Evolutionary conservation across 2,113 vertebrate genomes (phyloP).

Genomic region (Gorsachius goisagi): DNA sequence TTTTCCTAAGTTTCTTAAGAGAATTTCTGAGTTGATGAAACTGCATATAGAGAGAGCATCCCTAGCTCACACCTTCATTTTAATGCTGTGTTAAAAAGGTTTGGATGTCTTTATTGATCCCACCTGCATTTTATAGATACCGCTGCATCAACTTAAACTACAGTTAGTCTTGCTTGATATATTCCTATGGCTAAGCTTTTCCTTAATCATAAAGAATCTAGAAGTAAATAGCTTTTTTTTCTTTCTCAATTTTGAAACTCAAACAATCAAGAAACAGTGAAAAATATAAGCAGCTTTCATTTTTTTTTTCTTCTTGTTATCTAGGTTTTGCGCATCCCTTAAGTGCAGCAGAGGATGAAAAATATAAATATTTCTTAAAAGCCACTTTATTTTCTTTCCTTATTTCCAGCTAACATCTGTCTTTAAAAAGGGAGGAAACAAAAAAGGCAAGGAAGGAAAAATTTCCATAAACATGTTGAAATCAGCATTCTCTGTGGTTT

Average conservation of each 20-base stretch:
- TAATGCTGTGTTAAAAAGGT: neutral
- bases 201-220: neutral
- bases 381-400: neutral
- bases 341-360: neutral
- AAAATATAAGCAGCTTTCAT: neutral
- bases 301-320: neutral
- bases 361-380: neutral
- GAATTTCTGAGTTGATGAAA: neutral
- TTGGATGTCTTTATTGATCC: neutral
- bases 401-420: neutral
- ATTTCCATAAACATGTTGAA: neutral
- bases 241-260: neutral
- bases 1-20: neutral
- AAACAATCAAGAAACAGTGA: neutral
- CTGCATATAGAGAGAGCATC: neutral
- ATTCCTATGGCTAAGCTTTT: neutral
- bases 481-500: conserved; percentile 10
- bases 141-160: neutral
- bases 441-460: neutral
- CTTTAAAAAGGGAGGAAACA: neutral
- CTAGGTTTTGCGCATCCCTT: neutral
- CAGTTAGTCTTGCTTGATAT: neutral
- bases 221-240: neutral
- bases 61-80: neutral
- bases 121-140: neutral